Conservation (phyloP, 2,888 invertebrate species). For the Synergus japonicus region DNA sequence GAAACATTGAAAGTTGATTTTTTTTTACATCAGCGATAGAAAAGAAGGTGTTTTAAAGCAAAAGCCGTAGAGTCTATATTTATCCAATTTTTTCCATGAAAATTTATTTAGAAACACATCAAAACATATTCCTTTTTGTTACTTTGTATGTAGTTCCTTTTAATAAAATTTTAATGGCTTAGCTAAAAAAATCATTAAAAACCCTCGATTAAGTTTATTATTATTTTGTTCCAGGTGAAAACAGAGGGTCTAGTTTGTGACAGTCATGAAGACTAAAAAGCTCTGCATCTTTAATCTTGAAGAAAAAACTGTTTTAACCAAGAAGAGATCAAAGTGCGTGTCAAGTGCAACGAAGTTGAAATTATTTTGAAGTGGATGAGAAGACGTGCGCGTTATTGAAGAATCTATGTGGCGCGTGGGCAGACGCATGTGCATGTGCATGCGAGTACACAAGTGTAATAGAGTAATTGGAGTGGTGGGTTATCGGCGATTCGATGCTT, state of each 20-base stretch:
- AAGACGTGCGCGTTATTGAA: conserved; percentile 8
- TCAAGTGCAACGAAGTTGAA: conserved; percentile 23
- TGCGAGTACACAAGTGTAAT: conserved; percentile 30
- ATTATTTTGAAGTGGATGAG: conserved; percentile 13
- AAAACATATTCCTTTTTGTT: too few relatives aligned
- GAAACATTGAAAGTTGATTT: too few relatives aligned
- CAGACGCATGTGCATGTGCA: conserved; percentile 36
- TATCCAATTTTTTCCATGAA: too few relatives aligned
- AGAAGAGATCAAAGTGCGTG: conserved; percentile 19
- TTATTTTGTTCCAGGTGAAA: conserved; percentile 55
- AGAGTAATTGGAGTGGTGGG: conserved; percentile 27
- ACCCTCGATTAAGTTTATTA: background rate
- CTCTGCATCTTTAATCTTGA: conserved; percentile 67
- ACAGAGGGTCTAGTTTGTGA: conserved; percentile 40
- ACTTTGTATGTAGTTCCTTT: too few relatives aligned
- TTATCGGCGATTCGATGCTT: conserved; percentile 32
- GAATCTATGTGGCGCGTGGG: conserved; percentile 34
- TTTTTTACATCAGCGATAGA: too few relatives aligned
- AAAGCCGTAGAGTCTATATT: too few relatives aligned
- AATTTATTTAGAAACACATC: too few relatives aligned
- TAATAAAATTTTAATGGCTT: too few relatives aligned
- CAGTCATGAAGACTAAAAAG: conserved; percentile 64
- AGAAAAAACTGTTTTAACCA: conserved; percentile 63
- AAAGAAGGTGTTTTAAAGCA: too few relatives aligned
- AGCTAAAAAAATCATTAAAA: too few relatives aligned